These are phyloP conservation scores for Gerris buenoi DNA, from an alignment of 1,140 invertebrate species.

Conservation along the genomic window DNA sequence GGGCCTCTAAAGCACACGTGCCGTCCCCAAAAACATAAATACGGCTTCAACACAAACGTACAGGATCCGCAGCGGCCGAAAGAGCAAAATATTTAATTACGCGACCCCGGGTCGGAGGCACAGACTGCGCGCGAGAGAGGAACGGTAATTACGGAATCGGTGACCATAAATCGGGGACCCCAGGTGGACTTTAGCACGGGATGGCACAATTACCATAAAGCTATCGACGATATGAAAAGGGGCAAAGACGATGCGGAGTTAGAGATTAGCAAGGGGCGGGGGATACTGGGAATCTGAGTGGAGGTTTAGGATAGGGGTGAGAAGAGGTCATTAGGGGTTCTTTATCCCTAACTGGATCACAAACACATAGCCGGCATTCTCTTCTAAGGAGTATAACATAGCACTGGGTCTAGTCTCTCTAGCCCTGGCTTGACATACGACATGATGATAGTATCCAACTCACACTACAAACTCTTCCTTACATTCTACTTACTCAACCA, in stretches of 20 bases:
- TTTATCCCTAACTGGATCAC: too few species aligned
- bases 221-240: background rate
- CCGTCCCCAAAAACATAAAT: background rate
- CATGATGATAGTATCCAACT: too few species aligned
- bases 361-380: too few species aligned
- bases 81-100: background rate
- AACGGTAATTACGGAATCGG: background rate
- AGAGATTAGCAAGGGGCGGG: too few species aligned
- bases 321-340: too few species aligned
- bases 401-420: too few species aligned
- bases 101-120: background rate
- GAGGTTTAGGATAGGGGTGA: too few species aligned
- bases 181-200: background rate
- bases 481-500: too few species aligned
- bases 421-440: too few species aligned
- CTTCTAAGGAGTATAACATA: too few species aligned
- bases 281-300: too few species aligned
- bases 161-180: background rate
- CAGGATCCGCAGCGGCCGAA: background rate
- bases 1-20: background rate
- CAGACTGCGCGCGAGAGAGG: background rate
- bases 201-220: background rate
- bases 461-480: too few species aligned
- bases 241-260: background rate
- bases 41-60: background rate